A percentile compares a stretch with the other conserved stretches of the same genome.
These are phyloP conservation scores for Drosophila atroscutellata DNA, from an alignment of 2,888 invertebrate genomes.

Conservation along the genomic window DNA sequence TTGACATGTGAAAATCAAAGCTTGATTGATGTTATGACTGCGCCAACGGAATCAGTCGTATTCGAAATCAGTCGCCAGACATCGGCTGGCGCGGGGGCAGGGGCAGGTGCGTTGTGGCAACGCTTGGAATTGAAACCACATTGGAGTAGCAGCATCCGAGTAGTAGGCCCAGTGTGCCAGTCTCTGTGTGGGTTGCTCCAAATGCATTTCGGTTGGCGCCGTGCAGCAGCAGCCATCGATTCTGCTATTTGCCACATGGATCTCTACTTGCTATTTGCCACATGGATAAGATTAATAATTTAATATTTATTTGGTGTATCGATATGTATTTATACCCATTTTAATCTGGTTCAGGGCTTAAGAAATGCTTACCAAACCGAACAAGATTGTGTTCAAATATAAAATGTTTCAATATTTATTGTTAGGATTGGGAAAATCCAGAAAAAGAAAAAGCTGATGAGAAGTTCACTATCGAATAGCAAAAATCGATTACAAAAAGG, in stretches of 20 bases:
- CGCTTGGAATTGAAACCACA: constrained; percentile 17
- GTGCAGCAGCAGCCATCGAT: background rate
- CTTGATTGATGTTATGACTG: constrained; percentile 79
- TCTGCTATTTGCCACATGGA: background rate
- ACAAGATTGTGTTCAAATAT: background rate
- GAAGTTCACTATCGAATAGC: background rate
- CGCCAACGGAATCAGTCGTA: constrained; percentile 51
- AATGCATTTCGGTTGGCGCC: constrained; percentile 18
- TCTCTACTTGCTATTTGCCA: background rate
- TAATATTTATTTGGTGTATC: background rate
- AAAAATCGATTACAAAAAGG: background rate
- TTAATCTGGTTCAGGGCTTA: background rate
- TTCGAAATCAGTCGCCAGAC: constrained; percentile 42
- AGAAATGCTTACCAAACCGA: too few relatives aligned
- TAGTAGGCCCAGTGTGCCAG: constrained; percentile 2
- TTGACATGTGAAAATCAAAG: constrained; percentile 80
- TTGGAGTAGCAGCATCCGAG: constrained; percentile 26
- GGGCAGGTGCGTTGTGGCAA: background rate
- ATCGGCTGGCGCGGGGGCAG: background rate
- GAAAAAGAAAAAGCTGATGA: background rate
- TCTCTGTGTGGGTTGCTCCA: constrained; percentile 11
- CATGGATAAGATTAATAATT: background rate
- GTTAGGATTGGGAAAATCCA: background rate
- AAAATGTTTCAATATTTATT: background rate
- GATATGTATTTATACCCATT: background rate